A percentile compares a stretch with the other conserved stretches of the same genome.
These are phyloP conservation scores for Thereva nobilitata DNA, from an alignment of 2,888 invertebrate species.

Conservation along the genomic window DNA sequence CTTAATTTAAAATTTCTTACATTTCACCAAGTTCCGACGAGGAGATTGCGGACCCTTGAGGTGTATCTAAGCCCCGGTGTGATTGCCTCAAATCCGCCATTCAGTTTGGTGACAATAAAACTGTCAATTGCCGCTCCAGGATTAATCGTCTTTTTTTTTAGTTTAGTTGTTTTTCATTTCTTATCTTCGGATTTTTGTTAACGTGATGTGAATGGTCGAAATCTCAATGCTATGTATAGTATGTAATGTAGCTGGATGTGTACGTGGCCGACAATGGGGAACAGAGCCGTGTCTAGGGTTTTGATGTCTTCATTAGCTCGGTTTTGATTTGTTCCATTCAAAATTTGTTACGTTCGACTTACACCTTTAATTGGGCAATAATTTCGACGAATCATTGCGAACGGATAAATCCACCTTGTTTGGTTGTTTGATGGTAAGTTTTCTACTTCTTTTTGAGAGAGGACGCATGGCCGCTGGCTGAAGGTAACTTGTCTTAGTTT, in stretches of 20 bases:
- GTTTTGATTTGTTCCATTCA: slow-evolving; percentile 38
- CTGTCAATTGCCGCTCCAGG: slow-evolving; percentile 19
- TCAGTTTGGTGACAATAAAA: slow-evolving; percentile 30
- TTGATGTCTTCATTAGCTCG: slow-evolving; percentile 40
- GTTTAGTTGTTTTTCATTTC: slow-evolving; percentile 17
- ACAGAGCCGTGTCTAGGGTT: slow-evolving; percentile 6
- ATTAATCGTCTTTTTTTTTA: slow-evolving; percentile 21
- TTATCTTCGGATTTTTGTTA: slow-evolving; percentile 15
- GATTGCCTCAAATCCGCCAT: slow-evolving; percentile 27
- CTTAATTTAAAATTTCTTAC: too few relatives aligned
- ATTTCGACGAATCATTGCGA: slow-evolving; percentile 32
- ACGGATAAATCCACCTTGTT: slow-evolving; percentile 24
- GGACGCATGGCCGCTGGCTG: too few relatives aligned
- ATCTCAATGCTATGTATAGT: neutral
- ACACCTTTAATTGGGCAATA: slow-evolving; percentile 24
- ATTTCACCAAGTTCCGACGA: too few relatives aligned
- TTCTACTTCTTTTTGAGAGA: too few relatives aligned
- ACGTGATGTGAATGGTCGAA: neutral
- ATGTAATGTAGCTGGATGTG: neutral
- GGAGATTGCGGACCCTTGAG: neutral
- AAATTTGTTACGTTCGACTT: slow-evolving; percentile 33
- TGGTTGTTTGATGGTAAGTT: neutral
- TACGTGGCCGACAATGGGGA: slow-evolving; percentile 15
- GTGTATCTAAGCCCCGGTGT: neutral
- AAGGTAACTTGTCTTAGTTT: too few relatives aligned